phyloP scores from a whole-genome alignment of 2,797 vertebrate genomes.

The Carcharodon carcharias region DNA sequence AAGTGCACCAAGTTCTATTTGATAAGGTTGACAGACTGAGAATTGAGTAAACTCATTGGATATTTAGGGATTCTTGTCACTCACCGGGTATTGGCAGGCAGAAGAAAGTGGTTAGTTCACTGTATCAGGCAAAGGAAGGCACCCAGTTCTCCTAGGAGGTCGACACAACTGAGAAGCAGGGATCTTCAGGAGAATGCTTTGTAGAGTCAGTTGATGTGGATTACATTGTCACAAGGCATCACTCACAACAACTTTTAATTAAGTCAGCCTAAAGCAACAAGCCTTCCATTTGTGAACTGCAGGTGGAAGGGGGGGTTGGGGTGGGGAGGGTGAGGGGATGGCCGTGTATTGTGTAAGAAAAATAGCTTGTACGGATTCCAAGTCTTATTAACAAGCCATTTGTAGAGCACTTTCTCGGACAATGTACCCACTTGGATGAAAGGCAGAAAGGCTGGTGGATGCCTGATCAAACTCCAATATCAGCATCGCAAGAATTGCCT shows the following conservation, averaged over 20 bases:
- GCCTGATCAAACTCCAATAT: neutral
- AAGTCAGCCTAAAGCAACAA: slow-evolving; percentile 63
- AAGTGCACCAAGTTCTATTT: neutral
- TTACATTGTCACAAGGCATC: slow-evolving; percentile 83
- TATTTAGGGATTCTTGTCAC: neutral
- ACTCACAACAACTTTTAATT: slow-evolving; percentile 60
- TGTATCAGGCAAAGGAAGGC: slow-evolving; percentile 35
- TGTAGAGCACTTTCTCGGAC: neutral
- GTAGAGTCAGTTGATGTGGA: slow-evolving; percentile 66
- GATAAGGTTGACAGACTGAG: neutral
- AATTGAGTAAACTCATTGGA: neutral
- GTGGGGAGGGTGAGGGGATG: slow-evolving; percentile 40
- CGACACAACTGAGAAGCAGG: slow-evolving; percentile 28
- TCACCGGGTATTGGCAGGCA: neutral
- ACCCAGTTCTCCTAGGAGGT: slow-evolving; percentile 40
- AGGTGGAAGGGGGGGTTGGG: slow-evolving; percentile 42
- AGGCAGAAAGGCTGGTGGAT: neutral
- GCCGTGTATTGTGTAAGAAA: neutral
- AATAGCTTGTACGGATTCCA: neutral
- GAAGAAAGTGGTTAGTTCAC: neutral
- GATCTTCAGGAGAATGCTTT: slow-evolving; percentile 56
- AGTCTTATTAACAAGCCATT: neutral
- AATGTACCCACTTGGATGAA: neutral
- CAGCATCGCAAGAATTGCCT: neutral
- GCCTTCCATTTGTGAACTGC: slow-evolving; percentile 47